Evolutionary conservation across 2,888 invertebrate genomes (phyloP).

Genomic region (Euproctis similis): DNA sequence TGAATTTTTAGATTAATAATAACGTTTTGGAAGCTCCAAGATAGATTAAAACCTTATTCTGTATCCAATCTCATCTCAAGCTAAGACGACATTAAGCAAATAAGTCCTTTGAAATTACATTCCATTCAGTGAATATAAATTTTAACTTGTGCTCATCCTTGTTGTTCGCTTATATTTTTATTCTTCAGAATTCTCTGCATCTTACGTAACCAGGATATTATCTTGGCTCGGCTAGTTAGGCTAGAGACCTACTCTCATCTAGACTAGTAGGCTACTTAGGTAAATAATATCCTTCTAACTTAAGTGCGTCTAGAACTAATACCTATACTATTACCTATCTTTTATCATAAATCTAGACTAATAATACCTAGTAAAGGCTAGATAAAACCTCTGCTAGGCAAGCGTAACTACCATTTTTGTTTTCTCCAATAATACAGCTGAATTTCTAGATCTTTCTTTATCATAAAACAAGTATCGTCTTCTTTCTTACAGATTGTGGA

Average conservation of each 20-base stretch:
- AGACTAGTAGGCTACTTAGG: slow-evolving; percentile 19
- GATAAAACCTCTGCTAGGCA: slow-evolving; percentile 7
- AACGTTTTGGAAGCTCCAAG: too few species aligned
- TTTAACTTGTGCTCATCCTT: not conserved
- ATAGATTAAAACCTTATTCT: too few species aligned
- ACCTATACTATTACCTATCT: slow-evolving; percentile 10
- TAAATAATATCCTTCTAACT: slow-evolving; percentile 13
- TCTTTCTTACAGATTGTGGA: not conserved
- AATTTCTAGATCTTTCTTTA: too few species aligned
- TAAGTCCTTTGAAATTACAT: slow-evolving; percentile 3
- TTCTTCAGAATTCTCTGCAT: too few species aligned
- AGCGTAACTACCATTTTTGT: slow-evolving; percentile 2
- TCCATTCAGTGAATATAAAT: slow-evolving; percentile 6
- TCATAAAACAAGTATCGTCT: slow-evolving; percentile 11
- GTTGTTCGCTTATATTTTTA: slow-evolving; percentile 7
- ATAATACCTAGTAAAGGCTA: too few species aligned
- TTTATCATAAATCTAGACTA: slow-evolving; percentile 11
- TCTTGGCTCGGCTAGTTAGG: slow-evolving; percentile 19
- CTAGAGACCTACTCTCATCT: slow-evolving; percentile 18
- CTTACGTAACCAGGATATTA: slow-evolving; percentile 24
- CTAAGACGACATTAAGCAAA: slow-evolving; percentile 1
- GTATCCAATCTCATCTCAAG: not conserved
- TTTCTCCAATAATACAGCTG: slow-evolving; percentile 5
- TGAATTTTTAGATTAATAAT: too few species aligned
- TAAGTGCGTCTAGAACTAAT: slow-evolving; percentile 12